Base-by-base conservation (phyloP, 2,113 vertebrate species). In the Montifringilla adamsi region DNA sequence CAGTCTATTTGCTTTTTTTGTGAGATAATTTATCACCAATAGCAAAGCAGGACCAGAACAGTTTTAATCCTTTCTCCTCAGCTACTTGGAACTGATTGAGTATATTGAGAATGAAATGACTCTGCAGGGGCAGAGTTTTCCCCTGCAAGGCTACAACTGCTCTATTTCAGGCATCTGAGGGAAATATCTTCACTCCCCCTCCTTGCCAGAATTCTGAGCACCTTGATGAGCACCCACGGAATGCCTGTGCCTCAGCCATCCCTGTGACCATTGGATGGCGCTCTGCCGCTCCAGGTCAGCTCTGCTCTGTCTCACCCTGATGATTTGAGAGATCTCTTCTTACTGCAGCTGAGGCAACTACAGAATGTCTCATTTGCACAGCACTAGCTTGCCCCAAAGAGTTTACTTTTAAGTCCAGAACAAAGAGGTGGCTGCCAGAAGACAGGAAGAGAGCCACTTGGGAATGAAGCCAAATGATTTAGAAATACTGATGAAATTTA, bases 231-330 rank as follows among this genome's bases (percentile, higher is more conserved):
- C 82, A 33, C 10, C 23, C 55, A 4, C 0, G 7, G 33, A 46
- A 44, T 22, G 35, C 35, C 37, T 64, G 49, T 60, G 59, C 52
- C 35, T 76, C 66, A 11, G 72, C 6, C 2, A 3, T 20, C 26
- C 60, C 0, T 46, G 60, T 23, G 55, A n/a, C 27, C 7, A 23
- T 62, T 18, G 53, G 80, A 23, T 26, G 69, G 77, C 18, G 15
- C 35, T 2, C 31, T 70, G 26, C 49, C 44, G 66, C 74, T 37
- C 0, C 27, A 20, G 44, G 27, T 39, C 35, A 24, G 28, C 2
- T 63, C 24, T 3, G 5, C 44, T 49, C 24, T 19, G 31, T 1
- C 60, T 68, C 53, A 62, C n/a, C 2, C 0, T 7, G 24, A 3
- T 1, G 4, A 50, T 43, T 80, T 0, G 0, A 41, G 58, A 56